Conservation (phyloP, 2,113 vertebrate genomes). For the Sebastes schlegelii region DNA sequence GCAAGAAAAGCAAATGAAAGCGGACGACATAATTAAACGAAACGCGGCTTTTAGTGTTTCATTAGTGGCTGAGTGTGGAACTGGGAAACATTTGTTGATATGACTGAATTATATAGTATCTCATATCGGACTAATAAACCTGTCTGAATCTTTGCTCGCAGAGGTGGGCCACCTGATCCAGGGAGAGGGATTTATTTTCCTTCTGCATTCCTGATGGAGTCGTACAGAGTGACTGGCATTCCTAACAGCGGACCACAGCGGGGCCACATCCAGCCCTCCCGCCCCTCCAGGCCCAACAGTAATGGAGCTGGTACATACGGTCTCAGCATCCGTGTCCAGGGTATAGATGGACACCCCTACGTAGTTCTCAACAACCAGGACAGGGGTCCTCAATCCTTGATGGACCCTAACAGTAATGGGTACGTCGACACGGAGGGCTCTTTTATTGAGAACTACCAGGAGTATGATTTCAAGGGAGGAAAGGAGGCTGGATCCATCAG, state of each 20-base stretch:
- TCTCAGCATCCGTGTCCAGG: slow-evolving; percentile 97
- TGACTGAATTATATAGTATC: slow-evolving; percentile 49
- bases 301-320: slow-evolving; percentile 89
- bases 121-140: slow-evolving; percentile 62
- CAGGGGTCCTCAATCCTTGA: slow-evolving; percentile 80
- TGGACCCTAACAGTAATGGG: slow-evolving; percentile 80
- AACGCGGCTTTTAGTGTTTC: slow-evolving; percentile 36
- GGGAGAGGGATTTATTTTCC: slow-evolving; percentile 77
- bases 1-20: slow-evolving; percentile 40
- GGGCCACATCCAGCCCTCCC: slow-evolving; percentile 75
- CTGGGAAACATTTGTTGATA: slow-evolving; percentile 38
- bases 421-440: slow-evolving; percentile 75
- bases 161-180: slow-evolving; percentile 73
- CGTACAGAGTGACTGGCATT: slow-evolving; percentile 87
- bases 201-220: slow-evolving; percentile 88
- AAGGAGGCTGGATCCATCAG: slow-evolving; percentile 76
- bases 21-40: slow-evolving; percentile 23
- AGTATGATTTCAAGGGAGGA: slow-evolving; percentile 78
- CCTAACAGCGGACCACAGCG: slow-evolving; percentile 82
- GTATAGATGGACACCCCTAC: slow-evolving; percentile 96
- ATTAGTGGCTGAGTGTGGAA: slow-evolving; percentile 38
- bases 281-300: slow-evolving; percentile 72
- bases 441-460: slow-evolving; percentile 77
- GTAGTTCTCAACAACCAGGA: slow-evolving; percentile 97
- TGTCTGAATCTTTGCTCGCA: slow-evolving; percentile 75